Evolutionary conservation across 2,888 invertebrate species (phyloP), one percentile per base, ranked within the genome.

Genomic region (Amphipyra tragopoginis): DNA sequence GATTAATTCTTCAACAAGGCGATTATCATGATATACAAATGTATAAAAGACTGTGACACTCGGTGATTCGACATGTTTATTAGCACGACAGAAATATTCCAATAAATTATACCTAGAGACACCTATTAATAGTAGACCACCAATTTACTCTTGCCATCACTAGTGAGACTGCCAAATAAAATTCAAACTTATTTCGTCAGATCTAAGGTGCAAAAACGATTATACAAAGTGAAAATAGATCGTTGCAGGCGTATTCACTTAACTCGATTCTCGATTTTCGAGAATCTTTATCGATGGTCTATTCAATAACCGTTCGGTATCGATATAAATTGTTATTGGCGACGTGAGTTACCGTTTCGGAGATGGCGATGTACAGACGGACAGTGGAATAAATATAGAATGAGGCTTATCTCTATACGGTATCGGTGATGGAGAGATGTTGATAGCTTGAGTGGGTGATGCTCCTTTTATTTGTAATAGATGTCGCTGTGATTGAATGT

Each of bases 241-340:
- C 71, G 70, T 78, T 77, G 79, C 77, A 57, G 38, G 55, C 65
- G 47, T 72, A 78, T 79, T 72, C 79, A 73, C 68, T 67, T 73
- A 75, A 68, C 58, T 79, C 75, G 77, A 79, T 81, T 81, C 79
- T 83, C 84, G 84, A 87, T 88, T 85, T 86, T 84, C 58, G 68
- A 77, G 65, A 83, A 89, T 89, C 87, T 86, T 85, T 90, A 89
- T 88, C 90, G 86, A 85, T 88, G 84, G 82, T 81, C 86, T 86
- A 87, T 89, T 90, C 91, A 88, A 91, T 91, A 92, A 91, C 88
- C 88, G 89, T 91, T 90, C 80, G 82, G 86, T 86, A 90, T 88
- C 91, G 90, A 88, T 91, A 92, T 91, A 92, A 86, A 88, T 90
- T 89, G 91, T 91, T 92, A 91, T 90, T 86, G 90, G 87, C 85